phyloP scores from a whole-genome alignment of 2,797 vertebrate species.

The Chiloscyllium punctatum region DNA sequence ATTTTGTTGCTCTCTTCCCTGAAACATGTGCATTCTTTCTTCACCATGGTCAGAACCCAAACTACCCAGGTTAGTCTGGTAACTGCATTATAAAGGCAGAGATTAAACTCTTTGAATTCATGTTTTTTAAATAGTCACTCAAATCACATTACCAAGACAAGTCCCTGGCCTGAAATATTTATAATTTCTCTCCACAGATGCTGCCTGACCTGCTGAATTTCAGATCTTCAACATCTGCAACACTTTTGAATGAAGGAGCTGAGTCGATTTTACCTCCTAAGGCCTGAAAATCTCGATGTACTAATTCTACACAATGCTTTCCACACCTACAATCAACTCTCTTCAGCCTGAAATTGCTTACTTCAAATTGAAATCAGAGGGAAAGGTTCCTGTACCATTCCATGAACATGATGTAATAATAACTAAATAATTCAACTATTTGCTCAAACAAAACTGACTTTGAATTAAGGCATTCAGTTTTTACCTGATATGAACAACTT shows the following conservation, averaged over 20 bases:
- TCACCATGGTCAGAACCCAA: neutral
- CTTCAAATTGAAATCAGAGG: constrained; percentile 3
- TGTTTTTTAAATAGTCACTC: neutral
- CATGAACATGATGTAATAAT: neutral
- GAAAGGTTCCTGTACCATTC: neutral
- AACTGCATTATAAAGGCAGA: neutral
- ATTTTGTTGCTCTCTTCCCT: neutral
- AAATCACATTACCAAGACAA: neutral
- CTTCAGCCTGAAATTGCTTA: neutral
- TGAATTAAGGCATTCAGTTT: neutral
- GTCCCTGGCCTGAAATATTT: neutral
- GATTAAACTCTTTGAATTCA: neutral
- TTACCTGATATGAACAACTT: neutral
- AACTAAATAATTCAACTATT: neutral
- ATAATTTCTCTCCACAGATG: too few species aligned
- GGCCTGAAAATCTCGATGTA: neutral
- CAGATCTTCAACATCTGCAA: neutral
- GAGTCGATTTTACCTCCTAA: neutral
- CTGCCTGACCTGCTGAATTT: neutral
- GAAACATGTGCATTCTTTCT: neutral
- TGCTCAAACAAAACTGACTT: neutral
- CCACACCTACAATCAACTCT: neutral
- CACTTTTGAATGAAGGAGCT: neutral
- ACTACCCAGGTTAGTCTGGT: neutral
- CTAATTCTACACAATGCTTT: neutral